phyloP scores from a whole-genome alignment of 92 coral and sea anemone species.

The Parazoanthus darwini region DNA sequence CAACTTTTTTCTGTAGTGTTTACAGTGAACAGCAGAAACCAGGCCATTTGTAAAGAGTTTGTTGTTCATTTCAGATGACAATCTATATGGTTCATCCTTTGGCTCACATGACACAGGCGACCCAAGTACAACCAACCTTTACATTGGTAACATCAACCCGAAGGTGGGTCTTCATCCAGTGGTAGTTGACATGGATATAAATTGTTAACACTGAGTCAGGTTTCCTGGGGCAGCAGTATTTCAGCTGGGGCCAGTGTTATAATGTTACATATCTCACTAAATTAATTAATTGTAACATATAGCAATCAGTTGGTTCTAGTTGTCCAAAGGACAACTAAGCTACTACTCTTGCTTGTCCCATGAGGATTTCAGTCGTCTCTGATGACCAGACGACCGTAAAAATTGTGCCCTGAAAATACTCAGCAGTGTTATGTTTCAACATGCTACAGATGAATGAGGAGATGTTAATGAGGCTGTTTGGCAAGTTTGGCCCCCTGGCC shows the following conservation, averaged over 20 bases:
- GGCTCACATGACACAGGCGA: constrained; percentile 99
- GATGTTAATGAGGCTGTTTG: constrained; percentile 93
- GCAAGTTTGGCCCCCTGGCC: constrained; percentile 95
- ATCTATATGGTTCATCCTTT: constrained; percentile 50
- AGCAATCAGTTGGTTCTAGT: no score
- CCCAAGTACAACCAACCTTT: constrained; percentile 91
- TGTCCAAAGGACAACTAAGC: no score
- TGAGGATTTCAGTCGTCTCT: no score
- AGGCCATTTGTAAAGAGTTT: not conserved
- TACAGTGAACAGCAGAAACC: no score
- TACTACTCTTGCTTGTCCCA: no score
- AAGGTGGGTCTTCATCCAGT: constrained; percentile 47
- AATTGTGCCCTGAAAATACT: not conserved
- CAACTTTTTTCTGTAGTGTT: no score
- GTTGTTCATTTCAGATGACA: constrained; percentile 60
- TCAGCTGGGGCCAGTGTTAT: no score
- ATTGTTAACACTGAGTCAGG: no score
- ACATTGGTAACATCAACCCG: constrained; percentile 98
- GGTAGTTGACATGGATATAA: not conserved
- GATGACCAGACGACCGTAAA: no score
- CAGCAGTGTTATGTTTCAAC: not conserved
- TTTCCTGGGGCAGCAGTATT: no score
- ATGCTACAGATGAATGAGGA: constrained; percentile 92
- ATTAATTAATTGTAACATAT: no score
- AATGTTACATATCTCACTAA: no score